phyloP scores from a whole-genome alignment of 30 jellyfish, hydroid and myxozoan species.

The Phacellophora camtschatica region DNA sequence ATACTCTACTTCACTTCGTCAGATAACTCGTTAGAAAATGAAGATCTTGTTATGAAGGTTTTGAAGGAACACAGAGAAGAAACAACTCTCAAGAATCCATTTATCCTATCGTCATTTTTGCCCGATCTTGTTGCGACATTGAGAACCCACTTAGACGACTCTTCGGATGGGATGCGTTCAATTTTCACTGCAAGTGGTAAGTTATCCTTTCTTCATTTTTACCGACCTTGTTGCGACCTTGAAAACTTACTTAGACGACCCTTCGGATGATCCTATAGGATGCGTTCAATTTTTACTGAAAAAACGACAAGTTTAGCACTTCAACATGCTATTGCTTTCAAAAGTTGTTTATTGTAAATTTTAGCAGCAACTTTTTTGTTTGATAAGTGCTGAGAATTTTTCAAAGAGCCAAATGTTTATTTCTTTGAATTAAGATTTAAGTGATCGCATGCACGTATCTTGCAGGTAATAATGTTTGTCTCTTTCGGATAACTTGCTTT shows the following conservation, averaged over 20 bases:
- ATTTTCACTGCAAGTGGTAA: slow-evolving; percentile 26
- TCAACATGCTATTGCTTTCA: too few species aligned
- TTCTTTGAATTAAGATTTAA: too few species aligned
- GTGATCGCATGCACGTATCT: too few species aligned
- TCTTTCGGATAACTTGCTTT: too few species aligned
- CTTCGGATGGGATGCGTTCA: slow-evolving; percentile 4
- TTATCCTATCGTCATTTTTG: slow-evolving; percentile 40
- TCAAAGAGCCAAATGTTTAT: too few species aligned
- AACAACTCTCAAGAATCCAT: slow-evolving; percentile 43
- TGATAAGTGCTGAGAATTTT: too few species aligned
- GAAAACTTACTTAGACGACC: slow-evolving; percentile 12
- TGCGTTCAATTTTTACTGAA: not conserved
- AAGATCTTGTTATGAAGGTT: slow-evolving; percentile 34
- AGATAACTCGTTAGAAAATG: slow-evolving; percentile 53
- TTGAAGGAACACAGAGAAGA: slow-evolving; percentile 57
- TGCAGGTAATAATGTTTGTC: too few species aligned
- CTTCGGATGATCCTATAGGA: slow-evolving; percentile 18
- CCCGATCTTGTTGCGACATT: slow-evolving; percentile 59
- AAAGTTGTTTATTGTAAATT: too few species aligned
- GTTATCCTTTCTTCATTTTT: not conserved
- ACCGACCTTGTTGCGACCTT: slow-evolving; percentile 57
- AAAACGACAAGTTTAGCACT: too few species aligned
- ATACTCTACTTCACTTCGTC: slow-evolving; percentile 64
- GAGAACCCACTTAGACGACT: slow-evolving; percentile 18
- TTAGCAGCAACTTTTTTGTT: too few species aligned